Evolutionary conservation across 2,888 invertebrate genomes (phyloP), one percentile per base, ranked within the genome.

Genomic region (Rhopalosiphum nymphaeae): DNA sequence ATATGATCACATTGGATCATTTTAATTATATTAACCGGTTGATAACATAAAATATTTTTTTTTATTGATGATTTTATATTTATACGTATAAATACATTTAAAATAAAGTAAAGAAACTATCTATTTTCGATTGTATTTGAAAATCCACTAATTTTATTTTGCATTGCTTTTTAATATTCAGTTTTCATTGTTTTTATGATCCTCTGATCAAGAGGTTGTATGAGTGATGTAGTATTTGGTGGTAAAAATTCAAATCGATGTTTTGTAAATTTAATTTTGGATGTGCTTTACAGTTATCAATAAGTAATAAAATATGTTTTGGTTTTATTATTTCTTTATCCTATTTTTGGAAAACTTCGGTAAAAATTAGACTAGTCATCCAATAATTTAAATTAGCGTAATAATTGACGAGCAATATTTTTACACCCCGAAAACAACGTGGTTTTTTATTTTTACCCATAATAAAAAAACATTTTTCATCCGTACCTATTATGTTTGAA

Each of bases 211-310:
- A 91, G 56, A n/a, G 94, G 94, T 57, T 94, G 91, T 7, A 91
- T n/a, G n/a, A 91, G 26, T 53, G 42, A 86, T 9, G 91, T 56
- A 56, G 25, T 94, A 57, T 94, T 91, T n/a, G 94, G 85, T 2
- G 86, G 87, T 44, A 91, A 91, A 46, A 94, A 94, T n/a, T 57
- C 29, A 94, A 89, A 84, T 85, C 36, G n/a, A n/a, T n/a, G n/a
- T n/a, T 29, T 91, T 94, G 56, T 84, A 94, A 61, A n/a, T 78
- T 94, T 57, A 94, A 36, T 26, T 91, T 89, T 56, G 95, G 95
- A 95, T 95, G 95, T 85, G 95, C 95, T 44, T 95, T 95, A 95
- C 95, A 95, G 94, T 95, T 95, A 95, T 95, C 95, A 46, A 95
- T 95, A 94, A 95, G 95, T 56, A 95, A 94, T 42, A 95, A 94